Evolutionary conservation across 2,797 vertebrate genomes (phyloP).

Genomic region (Fistularia commersonii): DNA sequence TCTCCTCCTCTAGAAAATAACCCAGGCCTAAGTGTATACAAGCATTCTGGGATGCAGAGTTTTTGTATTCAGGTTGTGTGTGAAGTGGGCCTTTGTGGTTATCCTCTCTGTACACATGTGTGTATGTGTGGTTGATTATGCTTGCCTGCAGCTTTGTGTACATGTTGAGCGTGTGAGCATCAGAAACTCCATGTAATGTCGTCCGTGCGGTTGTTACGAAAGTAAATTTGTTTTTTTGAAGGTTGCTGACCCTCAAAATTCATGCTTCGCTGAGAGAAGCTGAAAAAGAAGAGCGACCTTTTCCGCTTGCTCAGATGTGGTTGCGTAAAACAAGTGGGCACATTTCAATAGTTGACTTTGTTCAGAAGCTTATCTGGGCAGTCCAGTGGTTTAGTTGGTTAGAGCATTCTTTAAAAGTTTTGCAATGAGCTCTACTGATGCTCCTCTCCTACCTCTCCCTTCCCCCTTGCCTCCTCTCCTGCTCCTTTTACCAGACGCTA

Average conservation of each 20-base stretch:
- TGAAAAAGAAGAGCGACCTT: slow-evolving; percentile 15
- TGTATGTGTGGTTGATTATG: slow-evolving; percentile 2
- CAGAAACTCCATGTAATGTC: slow-evolving; percentile 28
- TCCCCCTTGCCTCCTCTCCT: slow-evolving; percentile 63
- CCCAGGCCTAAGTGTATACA: slow-evolving; percentile 64
- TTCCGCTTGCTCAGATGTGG: slow-evolving; percentile 13
- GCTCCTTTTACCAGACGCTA: slow-evolving; percentile 85
- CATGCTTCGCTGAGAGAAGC: slow-evolving; percentile 35
- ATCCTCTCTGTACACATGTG: slow-evolving; percentile 17
- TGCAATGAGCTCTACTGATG: slow-evolving; percentile 73
- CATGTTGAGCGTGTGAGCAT: slow-evolving; percentile 36
- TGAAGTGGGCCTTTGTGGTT: slow-evolving; percentile 45
- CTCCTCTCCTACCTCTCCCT: slow-evolving; percentile 78
- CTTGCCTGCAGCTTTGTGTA: slow-evolving; percentile 30
- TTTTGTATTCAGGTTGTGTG: slow-evolving; percentile 65
- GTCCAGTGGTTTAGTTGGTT: slow-evolving; percentile 34
- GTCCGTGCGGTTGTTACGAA: slow-evolving; percentile 25
- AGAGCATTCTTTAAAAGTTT: slow-evolving; percentile 50
- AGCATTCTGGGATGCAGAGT: slow-evolving; percentile 45
- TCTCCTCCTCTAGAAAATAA: slow-evolving; percentile 62
- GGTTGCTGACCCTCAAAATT: slow-evolving; percentile 21
- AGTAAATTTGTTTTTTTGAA: slow-evolving; percentile 31
- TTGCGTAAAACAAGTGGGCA: slow-evolving; percentile 9
- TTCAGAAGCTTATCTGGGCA: slow-evolving; percentile 27
- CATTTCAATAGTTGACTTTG: slow-evolving; percentile 27